Percentiles rank a stretch among this genome's conserved stretches.
These are phyloP conservation scores for Sebastes fasciatus DNA, from an alignment of 2,113 vertebrate genomes.

Conservation along the genomic window DNA sequence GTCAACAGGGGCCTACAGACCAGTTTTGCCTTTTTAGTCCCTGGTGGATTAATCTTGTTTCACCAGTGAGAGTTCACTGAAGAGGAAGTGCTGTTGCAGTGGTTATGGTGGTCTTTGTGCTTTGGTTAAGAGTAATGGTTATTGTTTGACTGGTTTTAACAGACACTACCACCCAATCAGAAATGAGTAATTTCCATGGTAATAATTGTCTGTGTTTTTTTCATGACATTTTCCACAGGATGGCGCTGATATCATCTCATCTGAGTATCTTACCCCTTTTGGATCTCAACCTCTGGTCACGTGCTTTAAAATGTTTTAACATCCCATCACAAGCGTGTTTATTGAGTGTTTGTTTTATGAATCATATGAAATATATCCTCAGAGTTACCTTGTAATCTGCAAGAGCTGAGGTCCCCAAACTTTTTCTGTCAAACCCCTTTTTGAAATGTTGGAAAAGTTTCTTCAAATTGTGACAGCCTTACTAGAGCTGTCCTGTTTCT, in stretches of 20 bases:
- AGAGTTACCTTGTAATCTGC: background rate
- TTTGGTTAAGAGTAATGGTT: background rate
- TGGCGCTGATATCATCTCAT: conserved; percentile 15
- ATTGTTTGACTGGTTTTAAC: background rate
- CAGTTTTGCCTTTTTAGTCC: background rate
- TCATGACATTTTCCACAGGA: conserved; percentile 24
- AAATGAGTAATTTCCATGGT: background rate
- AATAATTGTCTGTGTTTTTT: background rate
- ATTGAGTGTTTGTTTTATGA: background rate
- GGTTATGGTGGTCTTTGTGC: background rate
- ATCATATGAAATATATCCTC: background rate
- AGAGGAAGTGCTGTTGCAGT: background rate
- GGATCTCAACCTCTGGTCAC: background rate
- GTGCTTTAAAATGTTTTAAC: background rate
- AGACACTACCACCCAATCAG: background rate
- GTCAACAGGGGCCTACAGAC: background rate
- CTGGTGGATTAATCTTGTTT: background rate
- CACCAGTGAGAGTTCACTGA: background rate
- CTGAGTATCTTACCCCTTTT: background rate
- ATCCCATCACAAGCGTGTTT: background rate
- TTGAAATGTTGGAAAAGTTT: background rate
- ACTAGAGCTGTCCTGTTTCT: no score
- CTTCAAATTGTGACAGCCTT: no score
- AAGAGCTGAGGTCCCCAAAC: background rate
- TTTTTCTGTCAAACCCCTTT: background rate